A percentile compares a stretch with the other conserved stretches of the same genome.
These are phyloP conservation scores for Sebastes itinus DNA, from an alignment of 2,797 vertebrate genomes.

Conservation along the genomic window DNA sequence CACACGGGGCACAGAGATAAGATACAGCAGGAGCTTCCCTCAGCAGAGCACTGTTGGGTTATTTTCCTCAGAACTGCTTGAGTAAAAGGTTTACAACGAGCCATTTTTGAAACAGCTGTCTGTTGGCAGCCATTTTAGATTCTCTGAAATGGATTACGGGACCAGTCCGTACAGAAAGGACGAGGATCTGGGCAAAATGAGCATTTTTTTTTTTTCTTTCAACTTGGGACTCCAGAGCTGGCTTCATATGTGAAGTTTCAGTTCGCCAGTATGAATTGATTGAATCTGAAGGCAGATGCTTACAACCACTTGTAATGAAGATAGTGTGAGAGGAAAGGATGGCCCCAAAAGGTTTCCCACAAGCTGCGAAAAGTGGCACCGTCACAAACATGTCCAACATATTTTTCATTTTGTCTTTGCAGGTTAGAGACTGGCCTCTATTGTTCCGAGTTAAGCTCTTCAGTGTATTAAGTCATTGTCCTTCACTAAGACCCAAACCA, in stretches of 20 bases:
- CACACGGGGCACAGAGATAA: conserved; percentile 68
- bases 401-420: conserved; percentile 11
- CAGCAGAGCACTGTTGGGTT: conserved; percentile 72
- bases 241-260: background rate
- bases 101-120: conserved; percentile 27
- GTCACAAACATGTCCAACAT: conserved; percentile 62
- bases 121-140: conserved; percentile 55
- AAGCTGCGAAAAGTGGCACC: background rate
- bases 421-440: background rate
- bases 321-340: background rate
- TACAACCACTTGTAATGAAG: conserved; percentile 16
- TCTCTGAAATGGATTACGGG: conserved; percentile 10
- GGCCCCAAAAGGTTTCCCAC: background rate
- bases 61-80: conserved; percentile 77
- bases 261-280: background rate
- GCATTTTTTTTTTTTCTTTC: conserved; percentile 4
- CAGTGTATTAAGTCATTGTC: background rate
- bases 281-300: conserved; percentile 14
- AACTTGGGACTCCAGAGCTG: conserved; percentile 1
- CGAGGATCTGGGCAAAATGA: background rate
- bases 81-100: conserved; percentile 57
- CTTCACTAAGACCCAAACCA: background rate
- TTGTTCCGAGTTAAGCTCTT: background rate
- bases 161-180: conserved; percentile 2
- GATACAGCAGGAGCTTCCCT: conserved; percentile 70